Evolutionary conservation across 37 sponge, comb jelly and placozoan genomes (phyloP), one percentile per base, ranked within the genome.

Genomic region (Chondrilla cf. caribensis): DNA sequence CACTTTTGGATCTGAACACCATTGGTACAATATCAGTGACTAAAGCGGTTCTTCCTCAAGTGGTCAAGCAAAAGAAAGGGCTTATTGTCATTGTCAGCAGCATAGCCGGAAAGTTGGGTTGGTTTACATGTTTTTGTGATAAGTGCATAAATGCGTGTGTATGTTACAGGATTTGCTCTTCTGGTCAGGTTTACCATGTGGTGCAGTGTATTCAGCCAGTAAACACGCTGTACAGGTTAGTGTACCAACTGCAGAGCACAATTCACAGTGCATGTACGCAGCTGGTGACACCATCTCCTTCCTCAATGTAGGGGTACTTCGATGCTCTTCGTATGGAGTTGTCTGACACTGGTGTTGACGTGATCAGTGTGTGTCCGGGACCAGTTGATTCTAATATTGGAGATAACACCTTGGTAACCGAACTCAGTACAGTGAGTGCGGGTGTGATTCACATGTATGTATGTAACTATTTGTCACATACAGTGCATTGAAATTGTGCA

Each of bases 71-170:
- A 14, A 70, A 70, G 31, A 47, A 60, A 19, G 97, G 97, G 0
- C n/a, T 67, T 24, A 77, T 97, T 5, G 91, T 89, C 7, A 78
- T 84, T 43, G 81, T 94, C 67, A 94, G 95, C 81, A 94, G 95
- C 78, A 58, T 94, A 47, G 89, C 97, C 26, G 97, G 97, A 14
- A 90, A 91, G 43, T 73, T 97, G 58, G 97, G 95, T 92, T 14
- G 6, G 51, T 47, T 47, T 11, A 47, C 9, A 47, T 6, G 51
- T 6, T 47, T 6, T 11, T 47, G 51, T 6, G 51, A 47, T 14
- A 47, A 47, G 6, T 47, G 51, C 51, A 14, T 6, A 47, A 47
- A 47, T 47, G 11, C n/a, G n/a, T n/a, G n/a, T n/a, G n/a, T n/a
- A n/a, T n/a, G n/a, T n/a, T n/a, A 47, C 51, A 47, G 51, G 51